Evolutionary conservation across 2,113 vertebrate species (phyloP), one percentile per base, ranked within the genome.

Genomic region (Redunca redunca): DNA sequence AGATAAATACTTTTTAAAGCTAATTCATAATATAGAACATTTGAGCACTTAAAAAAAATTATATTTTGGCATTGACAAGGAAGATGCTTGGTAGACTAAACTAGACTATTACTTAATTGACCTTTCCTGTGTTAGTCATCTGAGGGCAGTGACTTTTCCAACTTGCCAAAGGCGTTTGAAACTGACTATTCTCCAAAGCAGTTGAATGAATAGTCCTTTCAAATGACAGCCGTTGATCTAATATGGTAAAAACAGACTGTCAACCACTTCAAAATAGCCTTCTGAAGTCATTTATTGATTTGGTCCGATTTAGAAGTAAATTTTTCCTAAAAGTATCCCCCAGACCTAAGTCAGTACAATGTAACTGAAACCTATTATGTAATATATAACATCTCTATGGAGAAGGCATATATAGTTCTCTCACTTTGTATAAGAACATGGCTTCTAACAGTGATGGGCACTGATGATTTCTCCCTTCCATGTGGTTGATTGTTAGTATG

Each of bases 211-310:
- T 53, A 91, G 81, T 57, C 15, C 40, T 85, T 97, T 85, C 17
- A 95, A 50, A 64, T 19, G 40, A 52, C 33, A 83, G 36, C 82
- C 62, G 50, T 95, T 96, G 78, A 93, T 95, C 62, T 89, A 46
- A 88, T 46, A 90, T 55, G 55, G 30, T 92, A 67, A 95, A 93
- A 94, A 57, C 21, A 96, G 53, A 81, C 46, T 78, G 28, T 14
- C 0, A 1, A 10, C 2, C 55, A 53, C 62, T 77, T 96, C 58
- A 91, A 94, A 97, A 90, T 80, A 80, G 33, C 36, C 40, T 52
- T 88, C 43, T 7, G 14, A 67, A 85, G 84, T 53, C n/a, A 93
- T 92, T 50, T 46, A 74, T 96, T 97, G 81, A 97, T 90, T 91
- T 95, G 78, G 13, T 58, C 77, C 30, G 2, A 40, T 74, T 95